A percentile compares a stretch with the other conserved stretches of the same genome.
phyloP scores from a whole-genome alignment of 2,797 vertebrate species.

The Sciurus vulgaris region DNA sequence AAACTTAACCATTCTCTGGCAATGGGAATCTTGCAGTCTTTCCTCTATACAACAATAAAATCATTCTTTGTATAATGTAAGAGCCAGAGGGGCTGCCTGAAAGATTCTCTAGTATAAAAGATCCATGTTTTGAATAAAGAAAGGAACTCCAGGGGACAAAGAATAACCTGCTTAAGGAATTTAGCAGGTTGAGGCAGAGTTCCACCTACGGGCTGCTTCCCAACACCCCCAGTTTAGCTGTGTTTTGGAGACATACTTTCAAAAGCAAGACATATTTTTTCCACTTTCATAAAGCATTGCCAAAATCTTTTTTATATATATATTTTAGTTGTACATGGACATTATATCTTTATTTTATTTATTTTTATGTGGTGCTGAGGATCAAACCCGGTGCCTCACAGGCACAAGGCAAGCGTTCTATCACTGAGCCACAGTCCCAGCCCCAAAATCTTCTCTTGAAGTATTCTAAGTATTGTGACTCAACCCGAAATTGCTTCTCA shows the following conservation, averaged over 20 bases:
- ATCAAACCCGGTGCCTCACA: too few relatives aligned
- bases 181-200: not conserved
- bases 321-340: too few relatives aligned
- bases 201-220: not conserved
- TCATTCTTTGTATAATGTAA: not conserved
- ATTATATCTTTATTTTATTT: too few relatives aligned
- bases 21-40: not conserved
- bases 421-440: too few relatives aligned
- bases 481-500: not conserved
- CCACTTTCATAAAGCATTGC: not conserved
- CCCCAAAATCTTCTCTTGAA: not conserved
- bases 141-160: not conserved
- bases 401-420: too few relatives aligned
- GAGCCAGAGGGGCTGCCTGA: not conserved
- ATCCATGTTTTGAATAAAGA: not conserved
- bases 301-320: too few relatives aligned
- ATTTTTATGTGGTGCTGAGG: too few relatives aligned
- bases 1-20: not conserved
- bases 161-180: not conserved
- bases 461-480: not conserved
- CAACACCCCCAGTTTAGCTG: not conserved
- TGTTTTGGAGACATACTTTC: not conserved
- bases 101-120: slow-evolving; percentile 52
- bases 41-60: not conserved
- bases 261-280: not conserved